Conservation (phyloP, 2,113 vertebrate species). For the Lepus americanus region DNA sequence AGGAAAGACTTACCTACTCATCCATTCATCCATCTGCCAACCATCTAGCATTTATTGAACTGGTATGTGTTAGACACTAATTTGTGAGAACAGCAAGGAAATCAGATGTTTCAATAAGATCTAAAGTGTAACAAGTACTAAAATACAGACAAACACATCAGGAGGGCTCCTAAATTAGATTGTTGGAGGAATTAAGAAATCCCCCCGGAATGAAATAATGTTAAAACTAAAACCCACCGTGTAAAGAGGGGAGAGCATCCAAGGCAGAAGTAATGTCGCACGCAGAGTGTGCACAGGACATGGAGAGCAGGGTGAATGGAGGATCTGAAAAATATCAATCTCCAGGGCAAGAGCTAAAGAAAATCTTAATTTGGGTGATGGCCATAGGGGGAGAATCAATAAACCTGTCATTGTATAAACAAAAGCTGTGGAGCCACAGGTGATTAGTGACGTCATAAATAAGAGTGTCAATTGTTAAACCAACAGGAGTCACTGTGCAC, state of each 20-base stretch:
- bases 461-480: too few species aligned
- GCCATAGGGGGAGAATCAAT: not conserved
- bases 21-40: not conserved
- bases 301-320: not conserved
- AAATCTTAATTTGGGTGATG: not conserved
- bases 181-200: not conserved
- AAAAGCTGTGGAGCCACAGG: not conserved
- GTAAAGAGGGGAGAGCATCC: not conserved
- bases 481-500: too few species aligned
- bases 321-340: not conserved
- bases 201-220: not conserved
- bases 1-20: not conserved
- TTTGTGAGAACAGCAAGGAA: not conserved
- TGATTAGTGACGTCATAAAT: too few species aligned
- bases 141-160: not conserved
- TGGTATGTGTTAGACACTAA: not conserved
- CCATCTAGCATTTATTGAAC: not conserved
- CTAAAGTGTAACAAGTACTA: not conserved
- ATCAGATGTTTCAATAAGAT: not conserved
- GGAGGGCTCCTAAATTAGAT: not conserved
- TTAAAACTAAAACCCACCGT: not conserved
- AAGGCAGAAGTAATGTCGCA: not conserved
- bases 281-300: not conserved
- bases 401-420: not conserved
- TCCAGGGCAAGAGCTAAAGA: not conserved